Base-by-base conservation (phyloP, 2,113 vertebrate species). In the Tonatia bakeri region DNA sequence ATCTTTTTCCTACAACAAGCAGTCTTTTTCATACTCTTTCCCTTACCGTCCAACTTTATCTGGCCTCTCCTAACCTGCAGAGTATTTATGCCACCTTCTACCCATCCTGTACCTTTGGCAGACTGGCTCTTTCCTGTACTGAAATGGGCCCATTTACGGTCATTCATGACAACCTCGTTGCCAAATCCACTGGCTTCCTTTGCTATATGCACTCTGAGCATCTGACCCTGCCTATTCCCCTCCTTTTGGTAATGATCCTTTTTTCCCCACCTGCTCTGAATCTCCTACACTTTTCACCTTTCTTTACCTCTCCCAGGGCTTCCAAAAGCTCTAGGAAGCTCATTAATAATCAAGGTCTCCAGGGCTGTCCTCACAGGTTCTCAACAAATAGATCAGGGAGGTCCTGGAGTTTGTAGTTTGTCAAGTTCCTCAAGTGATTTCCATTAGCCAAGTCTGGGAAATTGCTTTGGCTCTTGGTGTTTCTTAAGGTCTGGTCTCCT, bases 151-250 rank as follows among this genome's bases (percentile, higher is more conserved):
- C 22, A 7, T 47, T 54, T 75, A 79, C 88, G 76, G 85, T 96
- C 81, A 92, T 79, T 61, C 10, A 0, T 45, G 81, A 72, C 0
- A 1, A 31, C 81, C 17, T 84, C 82, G 33, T 96, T 96, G 96
- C 97, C 95, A 94, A 79, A 86, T 88, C 54, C 17, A 3, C 85
- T 90, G 96, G 88, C 86, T 76, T 76, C 36, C 61, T 96, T 70
- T 93, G 80, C 83, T 83, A 47, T 67, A n/a, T 33, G 45, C 4
- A 13, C 40, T 85, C 70, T 59, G 67, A 24, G 88, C 85, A 38
- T 61, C 96, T 95, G 79, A 64, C n/a, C 61, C 20, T 72, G 52
- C 43, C 45, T 11, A 0, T 26, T 59, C 16, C 9, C 4, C 19
- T 77, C 24, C 8, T 82, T 70, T 90, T 0, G 9, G 45, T 54